phyloP scores from a whole-genome alignment of 2,888 invertebrate species.

The Catocala nupta region DNA sequence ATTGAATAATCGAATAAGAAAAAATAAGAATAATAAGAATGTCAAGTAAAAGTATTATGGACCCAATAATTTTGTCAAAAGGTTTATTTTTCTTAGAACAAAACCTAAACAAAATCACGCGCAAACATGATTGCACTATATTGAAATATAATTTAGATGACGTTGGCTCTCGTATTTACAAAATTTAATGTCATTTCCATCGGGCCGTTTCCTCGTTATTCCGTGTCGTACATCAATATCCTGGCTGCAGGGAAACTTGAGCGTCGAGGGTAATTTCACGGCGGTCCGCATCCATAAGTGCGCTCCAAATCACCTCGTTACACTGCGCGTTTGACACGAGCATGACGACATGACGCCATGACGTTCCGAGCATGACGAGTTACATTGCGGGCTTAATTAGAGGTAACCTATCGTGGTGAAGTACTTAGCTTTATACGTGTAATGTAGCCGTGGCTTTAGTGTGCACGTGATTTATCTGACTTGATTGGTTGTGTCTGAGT shows the following conservation, averaged over 20 bases:
- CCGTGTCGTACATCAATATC: conserved; percentile 9
- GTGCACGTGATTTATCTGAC: neutral
- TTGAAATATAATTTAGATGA: no score
- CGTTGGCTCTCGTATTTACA: no score
- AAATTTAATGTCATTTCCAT: no score
- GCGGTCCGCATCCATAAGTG: conserved; percentile 56
- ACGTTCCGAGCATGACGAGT: conserved; percentile 10
- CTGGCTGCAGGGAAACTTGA: conserved; percentile 25
- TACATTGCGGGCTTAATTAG: conserved; percentile 42
- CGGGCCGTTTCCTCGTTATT: neutral
- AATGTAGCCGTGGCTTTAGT: neutral
- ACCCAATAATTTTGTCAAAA: no score
- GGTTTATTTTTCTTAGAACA: no score
- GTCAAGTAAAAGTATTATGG: no score
- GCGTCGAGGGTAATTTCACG: conserved; percentile 67
- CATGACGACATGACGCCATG: conserved; percentile 18
- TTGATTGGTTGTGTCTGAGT: neutral
- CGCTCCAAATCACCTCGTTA: conserved; percentile 59
- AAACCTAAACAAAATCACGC: no score
- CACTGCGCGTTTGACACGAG: conserved; percentile 51
- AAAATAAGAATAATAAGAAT: no score
- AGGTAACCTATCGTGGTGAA: conserved; percentile 16
- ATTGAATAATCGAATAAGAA: no score
- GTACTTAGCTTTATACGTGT: neutral
- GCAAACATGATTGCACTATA: no score